These are phyloP conservation scores for Lamprologus sp. DNA, from an alignment of 2,113 vertebrate species.

Conservation along the genomic window DNA sequence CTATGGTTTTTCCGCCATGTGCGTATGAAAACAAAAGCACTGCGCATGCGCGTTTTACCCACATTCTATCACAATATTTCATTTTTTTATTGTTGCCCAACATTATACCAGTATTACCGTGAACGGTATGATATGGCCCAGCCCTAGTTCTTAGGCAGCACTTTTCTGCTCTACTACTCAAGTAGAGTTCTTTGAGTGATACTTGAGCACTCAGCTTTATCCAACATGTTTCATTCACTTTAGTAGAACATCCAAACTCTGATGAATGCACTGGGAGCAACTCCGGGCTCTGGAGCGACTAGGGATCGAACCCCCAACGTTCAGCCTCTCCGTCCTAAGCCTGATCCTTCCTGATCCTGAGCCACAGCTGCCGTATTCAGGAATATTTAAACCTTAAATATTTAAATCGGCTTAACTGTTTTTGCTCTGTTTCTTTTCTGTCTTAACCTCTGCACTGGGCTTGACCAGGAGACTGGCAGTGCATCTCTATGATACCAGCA, in stretches of 20 bases:
- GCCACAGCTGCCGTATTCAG: neutral
- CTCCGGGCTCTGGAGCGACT: neutral
- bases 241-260: neutral
- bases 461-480: neutral
- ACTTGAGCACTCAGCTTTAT: neutral
- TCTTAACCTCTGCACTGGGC: neutral
- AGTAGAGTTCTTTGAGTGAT: neutral
- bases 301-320: neutral
- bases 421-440: neutral
- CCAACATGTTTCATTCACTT: neutral
- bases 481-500: neutral
- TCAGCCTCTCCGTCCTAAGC: accelerated
- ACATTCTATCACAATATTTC: accelerated
- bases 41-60: accelerated
- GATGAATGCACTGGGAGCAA: neutral
- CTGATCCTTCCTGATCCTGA: neutral
- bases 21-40: accelerated
- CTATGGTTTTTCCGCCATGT: accelerated
- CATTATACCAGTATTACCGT: accelerated
- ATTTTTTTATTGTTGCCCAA: neutral
- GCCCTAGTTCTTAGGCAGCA: neutral
- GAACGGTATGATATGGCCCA: neutral
- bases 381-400: neutral
- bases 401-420: accelerated
- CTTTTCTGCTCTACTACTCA: neutral